Evolutionary conservation across 1,140 invertebrate genomes (phyloP), one percentile per base, ranked within the genome.

Genomic region (Halesus radiatus): DNA sequence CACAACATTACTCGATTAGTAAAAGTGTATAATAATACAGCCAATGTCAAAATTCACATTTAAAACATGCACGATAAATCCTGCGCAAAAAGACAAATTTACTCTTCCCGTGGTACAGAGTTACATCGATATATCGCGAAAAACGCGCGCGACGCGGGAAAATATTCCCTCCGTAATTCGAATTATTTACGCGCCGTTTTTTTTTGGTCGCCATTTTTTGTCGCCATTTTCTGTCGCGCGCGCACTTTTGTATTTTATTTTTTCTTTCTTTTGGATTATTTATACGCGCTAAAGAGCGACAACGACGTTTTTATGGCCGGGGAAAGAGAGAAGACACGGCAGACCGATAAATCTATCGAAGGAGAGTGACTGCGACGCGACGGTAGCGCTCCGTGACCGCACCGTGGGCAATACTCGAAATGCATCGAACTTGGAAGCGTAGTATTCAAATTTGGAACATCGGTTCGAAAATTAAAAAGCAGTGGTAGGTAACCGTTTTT

Each of bases 271-370:
- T 72, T 72, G 8, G 68, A 22, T 72, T 72, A 72, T 72, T 72
- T 72, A 72, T 52, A 18, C 18, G 45, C 68, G 68, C 45, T 72
- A 72, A 72, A 72, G 37, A 72, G 68, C 68, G 45, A 20, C 68
- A 72, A 22, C 20, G 68, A 72, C 68, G 23, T 72, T 72, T 72
- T 72, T 72, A 72, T 72, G 45, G 68, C 68, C 68, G 50, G 68
- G 3, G 37, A 18, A 37, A 72, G 68, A 72, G 22, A 16, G 37
- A 72, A 72, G 68, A 72, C 68, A 23, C 10, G 8, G 68, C 68
- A 72, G 68, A 72, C 68, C 68, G 18, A 72, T 72, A 72, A 72
- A 72, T 72, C 68, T 72, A 72, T 72, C 68, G 32, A 22, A 20
- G 68, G 29, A 45, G 68, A 72, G 29, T 72, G 32, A 72, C 68